Evolutionary conservation across 1,140 invertebrate genomes (phyloP).

Genomic region (Aphaenogaster floridana): DNA sequence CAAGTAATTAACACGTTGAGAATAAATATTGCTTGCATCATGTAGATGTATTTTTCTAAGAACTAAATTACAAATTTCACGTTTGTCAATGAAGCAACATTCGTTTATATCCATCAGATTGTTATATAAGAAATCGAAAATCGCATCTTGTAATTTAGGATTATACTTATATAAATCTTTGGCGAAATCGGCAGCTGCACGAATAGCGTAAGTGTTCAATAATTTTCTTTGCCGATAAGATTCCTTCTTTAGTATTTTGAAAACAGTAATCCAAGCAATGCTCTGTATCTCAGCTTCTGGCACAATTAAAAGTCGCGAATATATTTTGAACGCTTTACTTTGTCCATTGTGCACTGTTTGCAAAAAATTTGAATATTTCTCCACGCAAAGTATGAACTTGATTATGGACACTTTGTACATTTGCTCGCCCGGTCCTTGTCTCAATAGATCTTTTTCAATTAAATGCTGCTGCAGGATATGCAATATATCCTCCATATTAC

Average conservation of each 20-base stretch:
- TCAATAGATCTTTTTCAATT: constrained; percentile 61
- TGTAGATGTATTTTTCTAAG: constrained; percentile 46
- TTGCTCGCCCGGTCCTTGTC: constrained; percentile 74
- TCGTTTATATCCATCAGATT: constrained; percentile 51
- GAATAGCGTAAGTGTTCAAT: constrained; percentile 63
- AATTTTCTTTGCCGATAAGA: background rate
- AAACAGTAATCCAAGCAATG: constrained; percentile 74
- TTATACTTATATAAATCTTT: constrained; percentile 53
- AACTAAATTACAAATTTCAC: constrained; percentile 61
- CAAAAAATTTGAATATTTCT: constrained; percentile 40
- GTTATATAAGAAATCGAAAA: constrained; percentile 78
- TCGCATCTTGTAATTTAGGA: constrained; percentile 77
- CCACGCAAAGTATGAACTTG: constrained; percentile 70
- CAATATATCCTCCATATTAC: constrained; percentile 46
- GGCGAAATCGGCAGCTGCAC: constrained; percentile 42
- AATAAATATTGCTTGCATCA: constrained; percentile 54
- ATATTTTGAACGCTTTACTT: constrained; percentile 38
- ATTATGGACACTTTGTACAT: constrained; percentile 76
- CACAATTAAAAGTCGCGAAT: constrained; percentile 46
- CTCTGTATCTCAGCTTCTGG: constrained; percentile 74
- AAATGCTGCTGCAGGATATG: constrained; percentile 67
- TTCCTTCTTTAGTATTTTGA: constrained; percentile 60
- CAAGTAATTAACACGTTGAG: constrained; percentile 75
- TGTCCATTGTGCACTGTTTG: background rate
- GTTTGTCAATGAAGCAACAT: constrained; percentile 7